These are phyloP conservation scores for Patella ulyssiponensis DNA, from an alignment of 2,888 invertebrate genomes.

Conservation along the genomic window DNA sequence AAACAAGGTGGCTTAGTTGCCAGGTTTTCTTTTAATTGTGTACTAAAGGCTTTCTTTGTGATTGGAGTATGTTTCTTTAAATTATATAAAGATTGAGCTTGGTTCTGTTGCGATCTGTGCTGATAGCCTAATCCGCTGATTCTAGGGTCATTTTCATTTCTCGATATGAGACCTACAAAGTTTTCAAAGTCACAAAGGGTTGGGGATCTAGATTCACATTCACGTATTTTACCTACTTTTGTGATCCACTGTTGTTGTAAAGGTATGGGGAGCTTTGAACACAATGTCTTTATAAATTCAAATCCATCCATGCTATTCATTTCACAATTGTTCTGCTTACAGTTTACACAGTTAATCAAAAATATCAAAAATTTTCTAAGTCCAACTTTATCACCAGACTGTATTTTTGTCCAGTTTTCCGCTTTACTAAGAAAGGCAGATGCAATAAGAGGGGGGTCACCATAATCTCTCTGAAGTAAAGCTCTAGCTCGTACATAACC, in stretches of 20 bases:
- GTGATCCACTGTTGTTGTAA: not conserved
- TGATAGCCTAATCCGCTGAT: not conserved
- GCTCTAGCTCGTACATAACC: not conserved
- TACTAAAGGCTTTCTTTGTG: not conserved
- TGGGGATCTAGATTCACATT: not conserved
- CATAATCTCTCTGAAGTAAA: not conserved
- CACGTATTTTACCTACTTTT: not conserved
- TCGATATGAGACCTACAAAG: not conserved
- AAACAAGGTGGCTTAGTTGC: not conserved
- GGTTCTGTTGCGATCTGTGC: not conserved
- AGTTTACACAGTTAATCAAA: not conserved
- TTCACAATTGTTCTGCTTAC: not conserved
- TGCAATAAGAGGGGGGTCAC: not conserved
- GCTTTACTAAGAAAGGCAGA: not conserved
- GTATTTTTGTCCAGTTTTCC: not conserved
- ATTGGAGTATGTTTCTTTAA: not conserved
- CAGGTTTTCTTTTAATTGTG: not conserved
- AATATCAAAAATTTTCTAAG: not conserved
- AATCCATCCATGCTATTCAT: slow-evolving; percentile 6
- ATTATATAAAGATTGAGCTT: not conserved
- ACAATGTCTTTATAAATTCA: not conserved
- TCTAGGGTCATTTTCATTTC: not conserved
- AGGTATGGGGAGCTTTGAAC: not conserved
- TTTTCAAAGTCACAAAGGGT: not conserved
- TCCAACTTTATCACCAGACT: not conserved